Evolutionary conservation across 1,140 invertebrate species (phyloP), one percentile per base, ranked within the genome.

Genomic region (Bombus pyrosoma): DNA sequence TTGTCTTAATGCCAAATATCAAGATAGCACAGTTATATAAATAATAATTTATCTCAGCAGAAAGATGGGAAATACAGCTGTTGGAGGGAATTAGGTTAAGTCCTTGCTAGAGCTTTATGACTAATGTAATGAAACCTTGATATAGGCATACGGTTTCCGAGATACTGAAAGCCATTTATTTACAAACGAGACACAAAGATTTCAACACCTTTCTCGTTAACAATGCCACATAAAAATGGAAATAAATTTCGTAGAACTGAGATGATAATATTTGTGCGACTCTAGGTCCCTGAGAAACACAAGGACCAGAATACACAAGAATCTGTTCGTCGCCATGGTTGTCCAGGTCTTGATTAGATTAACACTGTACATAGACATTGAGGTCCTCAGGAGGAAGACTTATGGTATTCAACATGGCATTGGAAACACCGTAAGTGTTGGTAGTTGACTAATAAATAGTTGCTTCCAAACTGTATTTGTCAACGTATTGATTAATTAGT

Each of bases 301-400:
- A 91, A 96, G 98, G 80, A 99, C 98, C 6, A 96, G 97, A 80
- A 98, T 99, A 79, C 98, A 99, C 93, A 97, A 98, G 92, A 98
- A 98, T 91, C 95, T 99, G 39, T 98, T 99, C 93, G 96, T 98
- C 4, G 98, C 98, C 0, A 98, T 98, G 96, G 95, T 98, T 57
- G 96, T 98, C 28, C 98, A 98, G 94, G 97, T 98, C 3, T 93
- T 98, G 41, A 97, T 98, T n/a, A 96, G 98, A 79, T 96, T 99
- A 68, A 97, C 97, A 0, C 93, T 98, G n/a, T 98, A 98, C 95
- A 96, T 98, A 75, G 98, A 99, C 93, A 97, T 98, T 91, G 96
- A 96, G 3, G 94, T 97, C 68, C 92, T 90, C 77, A 93, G 83
- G 88, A 92, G 87, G 62, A 93, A 94, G 15, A 86, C 92, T 4